Evolutionary conservation across 2,797 vertebrate genomes (phyloP).

Genomic region (Halcyon chelicuti): DNA sequence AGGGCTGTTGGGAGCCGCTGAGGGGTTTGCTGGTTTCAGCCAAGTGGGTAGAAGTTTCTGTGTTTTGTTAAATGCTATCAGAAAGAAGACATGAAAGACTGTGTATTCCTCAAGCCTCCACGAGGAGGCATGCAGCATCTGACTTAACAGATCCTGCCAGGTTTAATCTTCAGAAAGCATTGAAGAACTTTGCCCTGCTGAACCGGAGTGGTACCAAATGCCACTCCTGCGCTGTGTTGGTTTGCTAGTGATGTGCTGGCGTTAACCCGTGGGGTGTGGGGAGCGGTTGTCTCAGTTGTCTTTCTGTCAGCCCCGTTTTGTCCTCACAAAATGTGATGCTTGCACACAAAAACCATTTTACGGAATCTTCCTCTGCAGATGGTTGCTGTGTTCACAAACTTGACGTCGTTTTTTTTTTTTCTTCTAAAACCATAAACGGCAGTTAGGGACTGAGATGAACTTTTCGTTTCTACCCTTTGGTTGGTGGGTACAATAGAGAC

Average conservation of each 20-base stretch:
- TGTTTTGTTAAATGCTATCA: neutral
- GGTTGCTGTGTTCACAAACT: neutral
- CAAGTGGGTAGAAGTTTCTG: neutral
- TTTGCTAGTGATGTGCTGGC: neutral
- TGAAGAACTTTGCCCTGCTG: neutral
- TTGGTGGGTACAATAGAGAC: neutral
- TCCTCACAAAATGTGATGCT: neutral
- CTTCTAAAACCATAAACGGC: neutral
- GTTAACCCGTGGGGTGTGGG: neutral
- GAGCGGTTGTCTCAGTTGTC: neutral
- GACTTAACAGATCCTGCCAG: accelerated
- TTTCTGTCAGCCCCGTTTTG: neutral
- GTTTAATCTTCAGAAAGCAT: neutral
- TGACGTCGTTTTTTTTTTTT: accelerated
- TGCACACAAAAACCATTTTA: accelerated
- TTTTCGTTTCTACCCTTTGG: neutral
- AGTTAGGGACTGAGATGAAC: neutral
- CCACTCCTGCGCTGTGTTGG: neutral
- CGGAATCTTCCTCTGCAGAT: neutral
- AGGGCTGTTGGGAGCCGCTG: neutral
- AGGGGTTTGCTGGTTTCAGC: neutral
- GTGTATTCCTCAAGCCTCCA: neutral
- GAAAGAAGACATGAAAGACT: neutral
- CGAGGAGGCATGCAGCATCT: neutral
- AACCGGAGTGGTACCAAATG: neutral